A percentile compares a stretch with the other conserved stretches of the same genome.
Conservation (phyloP, 2,797 vertebrate species). For the Poeciliopsis gracilis region DNA sequence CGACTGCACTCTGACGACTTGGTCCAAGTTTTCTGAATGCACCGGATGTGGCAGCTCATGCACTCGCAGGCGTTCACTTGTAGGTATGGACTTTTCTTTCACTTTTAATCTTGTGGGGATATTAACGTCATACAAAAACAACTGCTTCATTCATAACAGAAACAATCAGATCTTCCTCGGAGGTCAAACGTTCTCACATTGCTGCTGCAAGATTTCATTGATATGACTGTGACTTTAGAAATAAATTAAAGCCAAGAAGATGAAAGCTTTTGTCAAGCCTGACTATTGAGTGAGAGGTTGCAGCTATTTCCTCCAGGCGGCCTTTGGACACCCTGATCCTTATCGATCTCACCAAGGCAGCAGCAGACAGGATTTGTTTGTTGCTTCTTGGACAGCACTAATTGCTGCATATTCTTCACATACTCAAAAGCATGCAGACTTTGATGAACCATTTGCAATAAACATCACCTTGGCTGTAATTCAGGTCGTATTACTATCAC, state of each 20-base stretch:
- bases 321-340: neutral
- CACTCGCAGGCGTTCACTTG: constrained; percentile 83
- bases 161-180: constrained; percentile 11
- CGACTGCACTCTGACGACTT: constrained; percentile 91
- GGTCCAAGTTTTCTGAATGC: constrained; percentile 93
- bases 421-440: constrained; percentile 1
- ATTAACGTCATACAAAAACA: constrained; percentile 3
- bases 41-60: constrained; percentile 80
- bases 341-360: constrained; percentile 7
- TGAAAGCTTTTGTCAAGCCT: constrained; percentile 14
- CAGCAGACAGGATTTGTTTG: neutral
- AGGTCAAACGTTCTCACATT: constrained; percentile 13
- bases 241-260: constrained; percentile 14
- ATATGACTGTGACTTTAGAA: constrained; percentile 7
- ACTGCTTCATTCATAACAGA: constrained; percentile 4
- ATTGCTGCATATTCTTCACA: constrained; percentile 7
- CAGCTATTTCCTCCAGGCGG: neutral
- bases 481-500: constrained; percentile 29
- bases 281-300: neutral
- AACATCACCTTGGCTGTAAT: neutral
- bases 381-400: neutral
- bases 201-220: constrained; percentile 9
- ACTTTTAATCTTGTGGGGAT: constrained; percentile 5
- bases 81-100: constrained; percentile 78
- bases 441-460: neutral